Evolutionary conservation across 2,797 vertebrate genomes (phyloP).

Genomic region (Gymnocypris eckloni): DNA sequence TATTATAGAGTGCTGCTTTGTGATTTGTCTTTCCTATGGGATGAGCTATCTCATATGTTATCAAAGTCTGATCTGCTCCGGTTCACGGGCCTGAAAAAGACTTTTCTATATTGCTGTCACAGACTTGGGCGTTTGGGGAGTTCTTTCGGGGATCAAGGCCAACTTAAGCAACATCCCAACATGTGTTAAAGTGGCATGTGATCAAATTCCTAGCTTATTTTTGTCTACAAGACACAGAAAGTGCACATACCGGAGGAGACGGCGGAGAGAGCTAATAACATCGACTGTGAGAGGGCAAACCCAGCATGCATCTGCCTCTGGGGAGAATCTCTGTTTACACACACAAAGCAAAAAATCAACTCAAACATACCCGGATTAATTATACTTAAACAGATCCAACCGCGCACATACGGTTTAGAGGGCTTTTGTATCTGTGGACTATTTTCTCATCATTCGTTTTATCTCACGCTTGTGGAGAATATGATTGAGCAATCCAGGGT

Average conservation of each 20-base stretch:
- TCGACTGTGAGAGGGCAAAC: constrained; percentile 60
- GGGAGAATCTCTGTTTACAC: constrained; percentile 65
- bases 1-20: not conserved
- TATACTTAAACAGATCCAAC: constrained; percentile 67
- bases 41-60: constrained; percentile 12
- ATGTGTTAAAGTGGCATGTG: constrained; percentile 70
- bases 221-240: constrained; percentile 71
- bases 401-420: not conserved
- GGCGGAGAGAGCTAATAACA: constrained; percentile 67
- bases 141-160: constrained; percentile 76
- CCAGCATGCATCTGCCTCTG: constrained; percentile 58
- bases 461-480: constrained; percentile 66
- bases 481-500: constrained; percentile 75
- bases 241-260: constrained; percentile 57
- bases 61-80: not conserved
- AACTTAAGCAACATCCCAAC: constrained; percentile 68
- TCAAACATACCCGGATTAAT: constrained; percentile 78
- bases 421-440: constrained; percentile 30
- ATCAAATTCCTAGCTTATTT: constrained; percentile 81
- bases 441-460: constrained; percentile 36
- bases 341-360: constrained; percentile 65
- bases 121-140: constrained; percentile 51
- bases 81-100: not conserved
- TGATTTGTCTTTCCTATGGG: not conserved
- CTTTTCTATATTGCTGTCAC: not conserved